Evolutionary conservation across 2,113 vertebrate species (phyloP).

Genomic region (Lonchura striata): DNA sequence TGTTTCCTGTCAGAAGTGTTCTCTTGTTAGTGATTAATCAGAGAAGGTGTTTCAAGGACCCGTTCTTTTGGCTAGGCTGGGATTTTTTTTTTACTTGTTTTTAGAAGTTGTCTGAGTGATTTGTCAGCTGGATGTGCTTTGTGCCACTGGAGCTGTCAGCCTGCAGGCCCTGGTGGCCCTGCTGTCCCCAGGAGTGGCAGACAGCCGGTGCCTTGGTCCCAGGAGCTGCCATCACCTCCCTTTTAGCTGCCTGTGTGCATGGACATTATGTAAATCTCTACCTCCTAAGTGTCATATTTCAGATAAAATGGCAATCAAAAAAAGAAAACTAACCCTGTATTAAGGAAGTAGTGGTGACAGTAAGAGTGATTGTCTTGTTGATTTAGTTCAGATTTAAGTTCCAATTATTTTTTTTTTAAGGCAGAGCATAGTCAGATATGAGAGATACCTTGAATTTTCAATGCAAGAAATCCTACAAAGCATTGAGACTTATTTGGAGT

Average conservation of each 20-base stretch:
- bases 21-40: neutral
- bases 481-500: neutral
- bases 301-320: neutral
- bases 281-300: neutral
- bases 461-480: neutral
- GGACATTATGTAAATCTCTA: neutral
- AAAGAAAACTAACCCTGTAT: fast-evolving
- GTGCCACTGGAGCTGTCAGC: neutral
- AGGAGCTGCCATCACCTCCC: neutral
- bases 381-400: neutral
- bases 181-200: neutral
- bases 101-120: neutral
- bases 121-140: neutral
- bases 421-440: neutral
- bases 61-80: neutral
- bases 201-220: fast-evolving
- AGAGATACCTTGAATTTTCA: neutral
- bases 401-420: neutral
- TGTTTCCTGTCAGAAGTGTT: neutral
- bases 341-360: neutral
- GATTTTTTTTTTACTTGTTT: neutral
- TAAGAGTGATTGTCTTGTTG: neutral
- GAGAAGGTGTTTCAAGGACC: neutral
- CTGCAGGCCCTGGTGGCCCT: neutral
- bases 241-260: neutral